Conservation (phyloP, 1,140 invertebrate species). For the Drosophila auraria region DNA sequence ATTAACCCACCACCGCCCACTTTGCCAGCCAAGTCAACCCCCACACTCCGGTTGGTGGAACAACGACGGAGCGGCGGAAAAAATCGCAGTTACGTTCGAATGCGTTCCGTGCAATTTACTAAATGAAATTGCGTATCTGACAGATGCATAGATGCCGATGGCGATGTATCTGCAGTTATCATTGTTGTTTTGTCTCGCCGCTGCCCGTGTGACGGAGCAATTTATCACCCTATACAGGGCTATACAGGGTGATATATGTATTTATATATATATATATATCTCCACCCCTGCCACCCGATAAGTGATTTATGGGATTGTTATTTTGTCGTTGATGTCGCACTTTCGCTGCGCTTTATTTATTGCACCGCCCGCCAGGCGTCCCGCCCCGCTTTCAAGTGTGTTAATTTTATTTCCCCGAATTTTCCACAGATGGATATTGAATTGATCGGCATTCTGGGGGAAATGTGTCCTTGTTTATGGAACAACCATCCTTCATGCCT, state of each 20-base stretch:
- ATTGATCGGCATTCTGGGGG: slow-evolving; percentile 21
- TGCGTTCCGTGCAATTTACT: slow-evolving; percentile 63
- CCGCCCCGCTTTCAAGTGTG: slow-evolving; percentile 57
- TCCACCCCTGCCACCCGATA: slow-evolving; percentile 41
- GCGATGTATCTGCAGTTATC: slow-evolving; percentile 58
- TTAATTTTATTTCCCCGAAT: slow-evolving; percentile 73
- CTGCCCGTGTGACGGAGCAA: slow-evolving; percentile 39
- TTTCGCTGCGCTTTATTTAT: slow-evolving; percentile 79
- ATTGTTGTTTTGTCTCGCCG: slow-evolving; percentile 55
- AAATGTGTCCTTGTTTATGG: slow-evolving; percentile 18
- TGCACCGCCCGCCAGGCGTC: slow-evolving; percentile 17
- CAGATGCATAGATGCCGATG: slow-evolving; percentile 57
- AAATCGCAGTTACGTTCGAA: slow-evolving; percentile 34
- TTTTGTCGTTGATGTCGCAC: slow-evolving; percentile 82
- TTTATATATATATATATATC: slow-evolving; percentile 2
- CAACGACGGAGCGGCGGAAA: neutral
- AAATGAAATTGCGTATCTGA: slow-evolving; percentile 72
- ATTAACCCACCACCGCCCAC: slow-evolving; percentile 28
- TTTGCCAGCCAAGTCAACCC: neutral
- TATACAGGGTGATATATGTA: slow-evolving; percentile 21
- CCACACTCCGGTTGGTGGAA: neutral
- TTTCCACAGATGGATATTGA: slow-evolving; percentile 35
- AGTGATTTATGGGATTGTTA: slow-evolving; percentile 83
- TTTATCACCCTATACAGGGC: slow-evolving; percentile 47
- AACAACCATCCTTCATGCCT: slow-evolving; percentile 23